Evolutionary conservation across 2,113 vertebrate species (phyloP), one percentile per base, ranked within the genome.

Genomic region (Chionomys nivalis): DNA sequence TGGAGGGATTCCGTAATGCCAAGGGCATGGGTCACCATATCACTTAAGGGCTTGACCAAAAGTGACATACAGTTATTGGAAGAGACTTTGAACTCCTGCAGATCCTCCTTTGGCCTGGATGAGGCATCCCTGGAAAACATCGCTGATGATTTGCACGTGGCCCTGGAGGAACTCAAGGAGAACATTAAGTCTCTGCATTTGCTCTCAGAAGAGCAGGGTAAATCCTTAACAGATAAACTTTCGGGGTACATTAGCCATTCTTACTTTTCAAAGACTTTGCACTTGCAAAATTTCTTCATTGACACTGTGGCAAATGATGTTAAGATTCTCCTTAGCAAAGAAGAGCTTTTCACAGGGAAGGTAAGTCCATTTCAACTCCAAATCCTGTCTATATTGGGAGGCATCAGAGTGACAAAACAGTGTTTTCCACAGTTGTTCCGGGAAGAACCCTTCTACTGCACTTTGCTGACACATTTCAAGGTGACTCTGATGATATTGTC

Each of bases 31-130:
- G 82, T 93, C 5, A 70, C 26, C 9, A n/a, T 93, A 11, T 94
- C 96, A 73, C 19, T 23, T 92, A 3, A 0, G 28, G 24, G 79
- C 23, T 23, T 78, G n/a, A 85, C 58, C 23, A 23, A 91, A 23
- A 70, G 52, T 11, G 90, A 97, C 10, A 2, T 95, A 24, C 55
- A 89, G n/a, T 78, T 39, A 3, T 52, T 97, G 14, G 49, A 91
- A 39, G 52, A 94, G 9, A 75, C 28, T 10, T 66, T 97, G 68
- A 79, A 58, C 31, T 8, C 26, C 12, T 97, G 82, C 66, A 93
- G 92, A 23, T 82, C 94, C 82, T 77, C 93, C 75, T 93, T 97
- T 47, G 93, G 93, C 26, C 72, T 98, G 78, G 96, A 96, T 89
- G 96, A 95, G 16, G 28, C n/a, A 11, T 97, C 96, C 3, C 55